Base-by-base conservation (phyloP, 2,888 invertebrate genomes). In the Apamea monoglypha region DNA sequence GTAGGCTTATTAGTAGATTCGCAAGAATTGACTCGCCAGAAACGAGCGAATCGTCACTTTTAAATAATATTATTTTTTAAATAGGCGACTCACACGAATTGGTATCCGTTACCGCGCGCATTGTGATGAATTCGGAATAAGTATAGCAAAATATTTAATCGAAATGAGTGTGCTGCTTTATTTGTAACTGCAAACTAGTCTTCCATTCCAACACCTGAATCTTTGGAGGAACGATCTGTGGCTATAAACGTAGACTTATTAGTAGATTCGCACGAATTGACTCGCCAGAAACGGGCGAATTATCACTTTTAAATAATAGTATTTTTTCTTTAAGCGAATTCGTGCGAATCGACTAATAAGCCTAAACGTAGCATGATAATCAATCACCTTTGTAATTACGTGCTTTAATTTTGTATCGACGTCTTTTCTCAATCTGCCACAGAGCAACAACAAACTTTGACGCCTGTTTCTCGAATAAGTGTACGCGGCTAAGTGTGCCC, bases 401-500 rank as follows among this genome's bases (percentile, higher is more conserved):
- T 29, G 44, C 44, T 47, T 29, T 21, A 12, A 44, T 56, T 12
- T 63, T 18, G 44, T n/a, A 66, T 25, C 36, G 40, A 29, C 16
- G 21, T 56, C 40, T 40, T 53, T 53, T 29, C 40, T 56, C 32
- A 64, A 61, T 66, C 70, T 74, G 32, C 36, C 50, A 59, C 63
- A 50, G 25, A 67, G n/a, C 25, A 78, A 79, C 64, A 66, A 16
- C 36, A 71, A 77, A 74, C 72, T 78, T 74, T 69, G 69, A 72
- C 64, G 73, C 80, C 67, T 68, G 71, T 71, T 76, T 72, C 71
- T 78, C 74, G 68, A 72, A 76, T 64, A 72, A 75, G 76, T 80
- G 72, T 76, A 47, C 78, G 64, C 82, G 66, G 71, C 80, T 84
- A 88, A 90, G 89, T 87, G 88, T 81, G 74, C 78, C 76, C 85